Base-by-base conservation (phyloP, 2,113 vertebrate genomes). In the Pheucticus melanocephalus region DNA sequence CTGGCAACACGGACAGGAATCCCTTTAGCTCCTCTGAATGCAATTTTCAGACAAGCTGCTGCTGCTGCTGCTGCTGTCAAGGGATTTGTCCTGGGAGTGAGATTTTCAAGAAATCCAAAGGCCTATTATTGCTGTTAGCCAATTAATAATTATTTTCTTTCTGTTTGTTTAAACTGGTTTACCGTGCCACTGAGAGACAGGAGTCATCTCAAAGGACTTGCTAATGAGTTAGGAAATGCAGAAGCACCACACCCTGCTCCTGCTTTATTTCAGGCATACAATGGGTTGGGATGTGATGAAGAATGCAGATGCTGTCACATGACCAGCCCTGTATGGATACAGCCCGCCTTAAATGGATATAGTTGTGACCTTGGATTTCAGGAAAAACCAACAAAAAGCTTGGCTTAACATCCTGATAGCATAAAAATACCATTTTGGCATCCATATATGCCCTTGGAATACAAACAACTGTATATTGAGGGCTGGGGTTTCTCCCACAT, bases 171-270 rank as follows among this genome's bases (percentile, higher is more conserved):
- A 31, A 93, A 47, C 42, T 47, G 33, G 45, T 88, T 90, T 54
- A 27, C 68, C 24, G 12, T 1, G 15, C 27, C 80, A 11, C 50
- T 31, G 37, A 27, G 66, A 61, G 82, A 25, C 56, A 54, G 76
- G 47, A 75, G 18, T 37, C 31, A 54, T 61, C 37, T 63, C 45
- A 15, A 76, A 71, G 33, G 39, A 44, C 48, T 82, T 25, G 75
- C 61, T 88, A 56, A 94, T 48, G 77, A 90, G 71, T 86, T 88
- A 83, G 91, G 94, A 94, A 96, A 94, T 40, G 76, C 88, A 96
- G 60, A 95, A 83, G 54, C 80, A 48, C 94, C 94, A 94, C 94
- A 40, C 94, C 96, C 96, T 94, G 59, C 23, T 17, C 79, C 80
- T 76, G 71, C 87, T 95, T 90, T 80, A 73, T 65, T 92, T 90